These are phyloP conservation scores for Enteromius mattozi DNA, from an alignment of 2,797 vertebrate genomes.

Conservation along the genomic window DNA sequence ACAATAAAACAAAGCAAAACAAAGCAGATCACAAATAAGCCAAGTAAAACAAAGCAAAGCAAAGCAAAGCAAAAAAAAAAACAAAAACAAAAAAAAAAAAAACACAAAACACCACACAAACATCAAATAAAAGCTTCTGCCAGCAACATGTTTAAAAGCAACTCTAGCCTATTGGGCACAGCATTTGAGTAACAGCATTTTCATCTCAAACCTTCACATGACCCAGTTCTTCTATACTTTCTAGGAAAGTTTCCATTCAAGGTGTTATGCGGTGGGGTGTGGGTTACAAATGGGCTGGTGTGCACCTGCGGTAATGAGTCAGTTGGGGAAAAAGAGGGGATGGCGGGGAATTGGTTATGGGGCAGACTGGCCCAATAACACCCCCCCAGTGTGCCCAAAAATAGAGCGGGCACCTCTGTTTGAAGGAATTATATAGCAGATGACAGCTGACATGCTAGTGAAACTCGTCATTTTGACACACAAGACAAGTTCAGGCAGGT, in stretches of 20 bases:
- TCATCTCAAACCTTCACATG: conserved; percentile 1
- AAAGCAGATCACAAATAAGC: background rate
- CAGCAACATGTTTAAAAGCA: background rate
- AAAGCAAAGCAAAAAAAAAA: no score
- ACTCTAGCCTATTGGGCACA: background rate
- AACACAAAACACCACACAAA: background rate
- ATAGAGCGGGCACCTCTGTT: conserved; percentile 45
- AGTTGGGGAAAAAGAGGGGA: conserved; percentile 36
- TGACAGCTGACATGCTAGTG: conserved; percentile 37
- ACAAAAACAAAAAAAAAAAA: no score
- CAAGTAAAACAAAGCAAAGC: background rate
- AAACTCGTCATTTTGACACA: conserved; percentile 30
- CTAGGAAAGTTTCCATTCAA: conserved; percentile 33
- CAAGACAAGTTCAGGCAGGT: conserved; percentile 36
- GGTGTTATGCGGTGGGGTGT: background rate
- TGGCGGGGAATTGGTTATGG: conserved; percentile 25
- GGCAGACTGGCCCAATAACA: conserved; percentile 45
- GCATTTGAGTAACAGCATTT: background rate
- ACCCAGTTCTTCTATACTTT: conserved; percentile 44
- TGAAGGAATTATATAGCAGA: conserved; percentile 46
- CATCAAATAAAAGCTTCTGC: background rate
- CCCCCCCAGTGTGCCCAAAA: conserved; percentile 46
- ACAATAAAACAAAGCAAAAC: background rate
- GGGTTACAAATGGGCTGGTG: conserved; percentile 40
- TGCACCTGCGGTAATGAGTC: conserved; percentile 54